Conservation (phyloP, 2,888 invertebrate genomes). For the Papilio gigon region DNA sequence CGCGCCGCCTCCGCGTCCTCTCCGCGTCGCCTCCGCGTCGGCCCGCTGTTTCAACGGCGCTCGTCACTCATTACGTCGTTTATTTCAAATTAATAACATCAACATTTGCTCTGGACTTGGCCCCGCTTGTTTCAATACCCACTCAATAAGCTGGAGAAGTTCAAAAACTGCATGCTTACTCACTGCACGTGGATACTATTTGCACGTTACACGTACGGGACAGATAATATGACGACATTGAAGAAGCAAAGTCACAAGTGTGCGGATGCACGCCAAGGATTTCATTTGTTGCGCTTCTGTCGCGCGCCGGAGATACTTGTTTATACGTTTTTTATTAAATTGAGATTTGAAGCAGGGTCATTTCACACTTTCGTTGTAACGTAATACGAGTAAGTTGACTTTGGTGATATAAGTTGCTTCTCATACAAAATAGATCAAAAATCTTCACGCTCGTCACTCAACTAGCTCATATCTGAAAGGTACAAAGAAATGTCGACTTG, state of each 20-base stretch:
- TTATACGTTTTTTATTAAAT: neutral
- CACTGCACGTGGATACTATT: too few species aligned
- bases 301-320: neutral
- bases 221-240: neutral
- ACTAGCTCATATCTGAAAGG: neutral
- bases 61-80: neutral
- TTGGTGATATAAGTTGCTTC: too few species aligned
- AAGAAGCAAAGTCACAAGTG: neutral
- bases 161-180: too few species aligned
- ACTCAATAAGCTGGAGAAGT: too few species aligned
- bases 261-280: neutral
- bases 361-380: neutral
- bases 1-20: neutral
- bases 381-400: too few species aligned
- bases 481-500: neutral
- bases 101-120: neutral
- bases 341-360: neutral
- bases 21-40: neutral
- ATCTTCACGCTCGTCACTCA: neutral
- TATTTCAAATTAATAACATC: neutral
- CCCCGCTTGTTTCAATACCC: too few species aligned
- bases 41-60: neutral
- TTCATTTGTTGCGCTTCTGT: constrained; percentile 14
- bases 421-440: neutral
- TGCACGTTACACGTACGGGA: neutral